Percentiles rank a stretch among this genome's conserved stretches.
phyloP scores from a whole-genome alignment of 2,888 invertebrate genomes.

The Lysandra bellargus region DNA sequence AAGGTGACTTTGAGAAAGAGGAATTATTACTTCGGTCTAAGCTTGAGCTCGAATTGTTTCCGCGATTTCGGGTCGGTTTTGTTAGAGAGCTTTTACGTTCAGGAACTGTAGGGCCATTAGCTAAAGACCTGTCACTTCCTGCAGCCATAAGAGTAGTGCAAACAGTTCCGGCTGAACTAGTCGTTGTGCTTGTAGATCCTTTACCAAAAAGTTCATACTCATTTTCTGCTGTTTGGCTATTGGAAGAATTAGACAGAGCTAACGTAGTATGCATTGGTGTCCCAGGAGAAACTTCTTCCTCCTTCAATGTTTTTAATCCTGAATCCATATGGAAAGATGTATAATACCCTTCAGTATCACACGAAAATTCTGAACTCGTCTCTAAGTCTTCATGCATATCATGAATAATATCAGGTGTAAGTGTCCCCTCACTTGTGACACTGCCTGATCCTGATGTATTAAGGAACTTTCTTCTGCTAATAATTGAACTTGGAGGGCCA shows the following conservation, averaged over 20 bases:
- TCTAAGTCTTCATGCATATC: constrained; percentile 91
- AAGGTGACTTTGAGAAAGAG: constrained; percentile 66
- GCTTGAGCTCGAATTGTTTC: constrained; percentile 74
- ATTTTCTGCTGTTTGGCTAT: constrained; percentile 89
- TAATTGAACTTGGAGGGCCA: constrained; percentile 85
- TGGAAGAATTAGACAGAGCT: constrained; percentile 85
- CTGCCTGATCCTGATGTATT: constrained; percentile 91
- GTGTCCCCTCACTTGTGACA: constrained; percentile 91
- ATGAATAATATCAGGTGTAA: constrained; percentile 90
- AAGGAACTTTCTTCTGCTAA: constrained; percentile 83
- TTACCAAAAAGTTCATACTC: constrained; percentile 95
- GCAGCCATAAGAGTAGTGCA: constrained; percentile 90
- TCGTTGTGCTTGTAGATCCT: constrained; percentile 94
- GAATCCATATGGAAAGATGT: constrained; percentile 98
- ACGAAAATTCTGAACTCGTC: constrained; percentile 95
- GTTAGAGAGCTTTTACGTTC: constrained; percentile 89
- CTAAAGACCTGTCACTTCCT: constrained; percentile 82
- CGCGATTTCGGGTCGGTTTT: constrained; percentile 80
- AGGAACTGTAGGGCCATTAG: constrained; percentile 88
- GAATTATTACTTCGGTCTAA: constrained; percentile 77
- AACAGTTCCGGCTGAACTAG: constrained; percentile 94
- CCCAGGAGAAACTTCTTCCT: constrained; percentile 82
- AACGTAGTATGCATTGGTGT: constrained; percentile 87
- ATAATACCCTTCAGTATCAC: constrained; percentile 98
- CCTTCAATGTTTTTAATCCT: constrained; percentile 91